Conservation (phyloP, 2,797 vertebrate species). For the Scomberomorus guttatus region DNA sequence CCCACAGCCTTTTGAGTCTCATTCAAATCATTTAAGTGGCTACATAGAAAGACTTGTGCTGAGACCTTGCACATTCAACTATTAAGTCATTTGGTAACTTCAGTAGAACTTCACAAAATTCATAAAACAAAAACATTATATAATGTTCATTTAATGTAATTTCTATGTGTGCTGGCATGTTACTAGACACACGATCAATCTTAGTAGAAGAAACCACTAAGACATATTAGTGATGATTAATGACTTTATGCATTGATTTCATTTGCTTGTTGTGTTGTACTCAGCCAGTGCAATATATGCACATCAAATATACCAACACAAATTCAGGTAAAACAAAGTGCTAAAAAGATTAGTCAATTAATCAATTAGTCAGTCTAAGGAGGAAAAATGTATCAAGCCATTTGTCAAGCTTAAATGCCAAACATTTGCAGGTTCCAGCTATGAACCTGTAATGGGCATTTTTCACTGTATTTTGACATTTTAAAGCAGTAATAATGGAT, state of each 20-base stretch:
- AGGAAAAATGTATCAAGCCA: background rate
- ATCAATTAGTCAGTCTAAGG: background rate
- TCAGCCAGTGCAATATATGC: background rate
- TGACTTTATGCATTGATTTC: background rate
- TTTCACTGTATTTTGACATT: background rate
- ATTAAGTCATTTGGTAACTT: conserved; percentile 5
- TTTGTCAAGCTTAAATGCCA: background rate
- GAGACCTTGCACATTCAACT: conserved; percentile 12
- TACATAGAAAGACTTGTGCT: background rate
- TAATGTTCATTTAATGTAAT: background rate
- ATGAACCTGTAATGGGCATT: background rate
- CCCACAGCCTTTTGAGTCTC: conserved; percentile 8
- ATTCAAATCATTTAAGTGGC: conserved; percentile 23
- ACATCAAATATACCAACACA: background rate
- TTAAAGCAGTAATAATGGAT: background rate
- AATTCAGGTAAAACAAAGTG: background rate
- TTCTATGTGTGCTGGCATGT: background rate
- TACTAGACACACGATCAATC: background rate
- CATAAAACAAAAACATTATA: background rate
- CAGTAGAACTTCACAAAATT: background rate
- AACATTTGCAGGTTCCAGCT: background rate
- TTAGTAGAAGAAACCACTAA: background rate
- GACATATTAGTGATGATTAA: conserved; percentile 10
- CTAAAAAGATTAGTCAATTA: background rate
- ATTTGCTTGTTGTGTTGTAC: background rate